These are phyloP conservation scores for Crenuchus spilurus DNA, from an alignment of 2,797 vertebrate genomes.

Conservation along the genomic window DNA sequence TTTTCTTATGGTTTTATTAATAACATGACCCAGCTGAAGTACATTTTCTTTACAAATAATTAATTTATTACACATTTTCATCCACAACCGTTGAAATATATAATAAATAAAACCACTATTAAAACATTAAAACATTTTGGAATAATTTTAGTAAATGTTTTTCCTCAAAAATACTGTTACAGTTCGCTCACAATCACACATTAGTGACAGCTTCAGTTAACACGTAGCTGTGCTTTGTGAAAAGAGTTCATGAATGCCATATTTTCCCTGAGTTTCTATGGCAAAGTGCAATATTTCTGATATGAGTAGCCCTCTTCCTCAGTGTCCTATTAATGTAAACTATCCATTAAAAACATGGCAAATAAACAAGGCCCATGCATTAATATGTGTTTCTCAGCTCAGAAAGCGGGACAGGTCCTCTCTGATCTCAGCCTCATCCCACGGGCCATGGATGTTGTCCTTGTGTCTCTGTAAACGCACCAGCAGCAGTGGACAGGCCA, in stretches of 20 bases:
- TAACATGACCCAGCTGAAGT: too few species aligned
- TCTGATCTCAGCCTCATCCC: constrained; percentile 97
- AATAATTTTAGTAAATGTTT: neutral
- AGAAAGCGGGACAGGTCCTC: constrained; percentile 90
- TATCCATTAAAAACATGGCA: neutral
- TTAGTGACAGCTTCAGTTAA: neutral
- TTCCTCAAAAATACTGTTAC: constrained; percentile 9
- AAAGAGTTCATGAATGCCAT: neutral
- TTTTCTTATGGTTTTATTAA: too few species aligned
- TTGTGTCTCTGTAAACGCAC: constrained; percentile 91
- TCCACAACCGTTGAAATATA: too few species aligned
- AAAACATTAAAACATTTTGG: neutral
- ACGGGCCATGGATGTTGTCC: constrained; percentile 97
- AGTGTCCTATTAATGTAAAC: too few species aligned
- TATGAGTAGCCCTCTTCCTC: neutral
- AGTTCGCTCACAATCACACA: neutral
- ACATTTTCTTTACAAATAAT: too few species aligned
- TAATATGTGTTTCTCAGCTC: constrained; percentile 58
- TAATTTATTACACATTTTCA: neutral
- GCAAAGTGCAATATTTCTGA: neutral
- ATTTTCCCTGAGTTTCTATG: constrained; percentile 21
- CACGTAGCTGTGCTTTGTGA: neutral
- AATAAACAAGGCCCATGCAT: neutral
- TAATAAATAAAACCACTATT: constrained; percentile 20
- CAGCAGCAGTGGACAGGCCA: constrained; percentile 90